Evolutionary conservation across 1,140 invertebrate genomes (phyloP).

Genomic region (Homalodisca vitripennis): DNA sequence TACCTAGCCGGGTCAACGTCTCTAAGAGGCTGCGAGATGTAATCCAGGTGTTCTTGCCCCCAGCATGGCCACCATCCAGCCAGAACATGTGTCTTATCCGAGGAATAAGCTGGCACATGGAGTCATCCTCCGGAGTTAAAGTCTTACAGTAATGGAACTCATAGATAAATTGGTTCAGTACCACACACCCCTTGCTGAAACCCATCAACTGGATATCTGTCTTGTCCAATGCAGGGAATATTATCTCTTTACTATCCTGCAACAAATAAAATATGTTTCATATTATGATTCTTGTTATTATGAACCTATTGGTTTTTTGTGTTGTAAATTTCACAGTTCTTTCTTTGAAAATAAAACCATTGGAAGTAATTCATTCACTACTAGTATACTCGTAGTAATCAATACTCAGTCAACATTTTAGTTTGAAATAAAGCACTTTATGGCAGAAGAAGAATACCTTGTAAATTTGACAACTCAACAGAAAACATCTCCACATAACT

Average conservation of each 20-base stretch:
- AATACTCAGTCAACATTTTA: too few species aligned
- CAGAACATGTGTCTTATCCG: slow-evolving; percentile 75
- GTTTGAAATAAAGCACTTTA: too few species aligned
- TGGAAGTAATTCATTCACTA: too few species aligned
- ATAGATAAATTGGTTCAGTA: slow-evolving; percentile 85
- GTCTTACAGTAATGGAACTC: slow-evolving; percentile 75
- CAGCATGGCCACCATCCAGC: slow-evolving; percentile 85
- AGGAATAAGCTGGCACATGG: slow-evolving; percentile 57
- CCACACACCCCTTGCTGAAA: slow-evolving; percentile 91
- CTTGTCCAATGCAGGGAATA: slow-evolving; percentile 19
- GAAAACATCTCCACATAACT: too few species aligned
- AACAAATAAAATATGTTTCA: neutral
- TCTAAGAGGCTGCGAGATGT: slow-evolving; percentile 68
- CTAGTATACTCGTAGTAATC: too few species aligned
- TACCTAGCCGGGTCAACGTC: slow-evolving; percentile 64
- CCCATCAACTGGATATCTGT: slow-evolving; percentile 58
- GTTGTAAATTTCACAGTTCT: too few species aligned
- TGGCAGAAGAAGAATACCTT: too few species aligned
- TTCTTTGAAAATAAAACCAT: too few species aligned
- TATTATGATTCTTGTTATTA: too few species aligned
- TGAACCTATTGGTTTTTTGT: too few species aligned
- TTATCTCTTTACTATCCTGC: neutral
- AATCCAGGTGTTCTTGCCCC: slow-evolving; percentile 81
- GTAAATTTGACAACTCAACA: too few species aligned
- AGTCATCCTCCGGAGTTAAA: slow-evolving; percentile 56